A percentile compares a stretch with the other conserved stretches of the same genome.
phyloP scores from a whole-genome alignment of 1,140 invertebrate species.

The Piezodorus guildinii region DNA sequence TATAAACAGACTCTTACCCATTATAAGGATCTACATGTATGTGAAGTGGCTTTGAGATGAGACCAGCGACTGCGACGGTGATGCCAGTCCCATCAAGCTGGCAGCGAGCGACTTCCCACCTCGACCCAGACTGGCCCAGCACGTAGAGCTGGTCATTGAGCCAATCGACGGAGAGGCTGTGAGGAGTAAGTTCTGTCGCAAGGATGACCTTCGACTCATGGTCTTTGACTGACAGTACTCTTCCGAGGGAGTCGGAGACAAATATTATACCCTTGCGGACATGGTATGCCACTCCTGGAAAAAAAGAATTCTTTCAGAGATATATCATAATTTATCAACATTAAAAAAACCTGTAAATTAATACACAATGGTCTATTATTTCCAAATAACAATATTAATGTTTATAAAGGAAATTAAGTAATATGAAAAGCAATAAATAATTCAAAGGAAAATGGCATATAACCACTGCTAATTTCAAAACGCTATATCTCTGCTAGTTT shows the following conservation, averaged over 20 bases:
- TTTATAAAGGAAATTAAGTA: too few relatives aligned
- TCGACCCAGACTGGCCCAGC: conserved; percentile 46
- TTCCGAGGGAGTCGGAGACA: conserved; percentile 55
- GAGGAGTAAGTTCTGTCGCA: conserved; percentile 39
- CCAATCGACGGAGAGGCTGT: conserved; percentile 66
- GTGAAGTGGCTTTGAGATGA: conserved; percentile 53
- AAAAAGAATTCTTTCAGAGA: not conserved
- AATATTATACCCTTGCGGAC: conserved; percentile 56
- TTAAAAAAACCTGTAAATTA: too few relatives aligned
- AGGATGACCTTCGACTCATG: conserved; percentile 12
- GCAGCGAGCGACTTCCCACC: conserved; percentile 62
- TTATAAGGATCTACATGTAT: conserved; percentile 86
- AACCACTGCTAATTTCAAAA: too few relatives aligned
- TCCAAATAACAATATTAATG: too few relatives aligned
- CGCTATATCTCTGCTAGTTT: too few relatives aligned
- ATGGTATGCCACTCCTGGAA: conserved; percentile 61
- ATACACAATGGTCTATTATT: too few relatives aligned
- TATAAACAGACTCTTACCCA: conserved; percentile 44
- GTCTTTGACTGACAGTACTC: conserved; percentile 23
- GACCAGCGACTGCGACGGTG: conserved; percentile 51
- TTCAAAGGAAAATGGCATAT: too few relatives aligned
- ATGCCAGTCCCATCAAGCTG: conserved; percentile 51
- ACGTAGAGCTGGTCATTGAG: conserved; percentile 71
- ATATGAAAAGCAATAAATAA: too few relatives aligned
- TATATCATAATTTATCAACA: too few relatives aligned